Conservation (phyloP, 2,797 vertebrate species). For the Knipowitschia caucasica region DNA sequence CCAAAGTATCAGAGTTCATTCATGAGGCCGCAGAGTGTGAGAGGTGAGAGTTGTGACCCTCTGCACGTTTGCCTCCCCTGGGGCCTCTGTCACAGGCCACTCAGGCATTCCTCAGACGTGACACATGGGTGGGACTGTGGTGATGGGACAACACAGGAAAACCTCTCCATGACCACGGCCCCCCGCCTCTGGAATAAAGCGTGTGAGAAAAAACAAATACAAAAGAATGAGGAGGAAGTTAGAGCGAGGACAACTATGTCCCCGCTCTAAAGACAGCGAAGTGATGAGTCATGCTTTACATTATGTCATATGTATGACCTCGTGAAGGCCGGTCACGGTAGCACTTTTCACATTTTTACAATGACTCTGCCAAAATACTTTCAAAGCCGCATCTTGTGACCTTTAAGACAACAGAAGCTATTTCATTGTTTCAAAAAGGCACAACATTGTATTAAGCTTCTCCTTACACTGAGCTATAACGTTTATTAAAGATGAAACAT, state of each 20-base stretch:
- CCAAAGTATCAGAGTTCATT: not conserved
- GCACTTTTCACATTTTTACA: too few relatives aligned
- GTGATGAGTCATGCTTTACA: constrained; percentile 28
- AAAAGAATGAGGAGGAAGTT: constrained; percentile 28
- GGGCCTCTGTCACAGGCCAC: constrained; percentile 22
- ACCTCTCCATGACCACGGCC: constrained; percentile 51
- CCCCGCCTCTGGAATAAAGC: constrained; percentile 29
- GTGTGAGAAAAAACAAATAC: constrained; percentile 29
- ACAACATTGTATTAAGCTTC: too few relatives aligned
- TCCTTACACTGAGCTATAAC: too few relatives aligned
- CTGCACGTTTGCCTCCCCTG: constrained; percentile 50
- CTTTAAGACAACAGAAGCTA: too few relatives aligned
- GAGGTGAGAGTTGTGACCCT: constrained; percentile 36
- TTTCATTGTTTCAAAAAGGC: too few relatives aligned
- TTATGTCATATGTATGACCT: not conserved
- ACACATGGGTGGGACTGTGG: constrained; percentile 70
- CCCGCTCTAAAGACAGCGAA: constrained; percentile 8
- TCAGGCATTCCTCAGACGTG: constrained; percentile 69
- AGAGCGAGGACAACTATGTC: constrained; percentile 11
- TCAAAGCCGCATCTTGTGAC: too few relatives aligned
- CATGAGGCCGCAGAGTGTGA: not conserved
- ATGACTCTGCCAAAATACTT: too few relatives aligned
- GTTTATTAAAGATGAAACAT: too few relatives aligned
- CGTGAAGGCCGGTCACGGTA: too few relatives aligned
- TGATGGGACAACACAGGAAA: constrained; percentile 69